Conservation (phyloP, 2,113 vertebrate genomes). For the Hydrolagus affinis region DNA sequence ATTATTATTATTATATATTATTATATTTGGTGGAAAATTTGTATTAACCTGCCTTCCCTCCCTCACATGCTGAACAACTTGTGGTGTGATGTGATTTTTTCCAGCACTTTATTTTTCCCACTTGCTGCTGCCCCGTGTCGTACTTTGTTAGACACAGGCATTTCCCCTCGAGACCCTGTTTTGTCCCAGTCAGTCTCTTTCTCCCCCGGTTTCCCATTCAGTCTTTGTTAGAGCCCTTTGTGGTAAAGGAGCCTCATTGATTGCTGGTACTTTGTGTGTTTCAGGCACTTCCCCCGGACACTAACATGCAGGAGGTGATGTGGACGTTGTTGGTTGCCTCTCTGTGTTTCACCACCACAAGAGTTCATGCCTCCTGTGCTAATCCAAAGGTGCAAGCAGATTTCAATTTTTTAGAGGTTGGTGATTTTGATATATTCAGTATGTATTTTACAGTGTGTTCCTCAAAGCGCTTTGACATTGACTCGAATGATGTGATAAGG, state of each 20-base stretch:
- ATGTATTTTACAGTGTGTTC: too few relatives aligned
- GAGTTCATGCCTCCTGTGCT: not conserved
- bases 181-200: not conserved
- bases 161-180: not conserved
- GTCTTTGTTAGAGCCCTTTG: not conserved
- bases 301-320: not conserved
- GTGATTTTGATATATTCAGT: not conserved
- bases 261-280: not conserved
- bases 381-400: not conserved
- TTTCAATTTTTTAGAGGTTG: not conserved
- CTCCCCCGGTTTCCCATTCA: not conserved
- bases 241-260: not conserved
- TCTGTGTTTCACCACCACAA: not conserved
- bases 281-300: not conserved
- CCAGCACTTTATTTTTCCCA: not conserved
- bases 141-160: not conserved
- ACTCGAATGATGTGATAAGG: too few relatives aligned
- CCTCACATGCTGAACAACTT: too few relatives aligned
- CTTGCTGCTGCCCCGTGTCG: not conserved
- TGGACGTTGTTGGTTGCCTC: not conserved
- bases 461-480: too few relatives aligned
- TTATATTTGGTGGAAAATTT: too few relatives aligned
- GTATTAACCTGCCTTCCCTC: too few relatives aligned
- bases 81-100: too few relatives aligned
- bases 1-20: too few relatives aligned